Evolutionary conservation across 2,797 vertebrate species (phyloP), one percentile per base, ranked within the genome.

Genomic region (Oreortyx pictus): DNA sequence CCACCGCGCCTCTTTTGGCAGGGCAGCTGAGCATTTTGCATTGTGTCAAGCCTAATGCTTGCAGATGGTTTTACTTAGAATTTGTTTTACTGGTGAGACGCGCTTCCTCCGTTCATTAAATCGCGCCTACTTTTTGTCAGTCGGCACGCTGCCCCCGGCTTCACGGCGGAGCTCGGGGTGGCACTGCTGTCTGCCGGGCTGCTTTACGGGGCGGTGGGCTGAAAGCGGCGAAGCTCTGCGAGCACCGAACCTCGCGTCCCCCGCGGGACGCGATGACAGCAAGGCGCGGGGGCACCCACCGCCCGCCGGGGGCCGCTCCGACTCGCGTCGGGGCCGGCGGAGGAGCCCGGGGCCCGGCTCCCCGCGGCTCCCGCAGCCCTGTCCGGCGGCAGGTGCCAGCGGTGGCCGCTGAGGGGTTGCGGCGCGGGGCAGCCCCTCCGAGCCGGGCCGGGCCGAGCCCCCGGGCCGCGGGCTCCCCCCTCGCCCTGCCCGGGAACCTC

Each of bases 1-100:
- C 62, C 2, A 2, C 80, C 31, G 82, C 46, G 88, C 91, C 94
- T 72, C 94, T 86, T 71, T 80, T 89, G 94, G 89, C 89, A 64
- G 54, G 60, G 74, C 57, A 33, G 86, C 49, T 7, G 19, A 71
- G 39, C 86, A 74, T 68, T 67, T 88, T 3, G 49, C 86, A 90
- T 94, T 93, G 94, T 96, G 88, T 88, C 75, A 37, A 29, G 75
- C 70, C 23, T 87, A 82, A 67, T 15, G 49, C 61, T 46, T 12
- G 67, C 92, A 90, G 89, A 90, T 91, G 94, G 65, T 93, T 92
- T 94, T 86, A 85, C 86, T 90, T 82, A 88, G 81, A 49, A 91
- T 65, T 76, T 31, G 47, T 65, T 93, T 94, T 95, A 91, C 67
- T 88, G 77, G 82, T 86, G 82, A 93, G 92, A 92, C 92, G 72